These are phyloP conservation scores for Psylliodes chrysocephalus DNA, from an alignment of 2,888 invertebrate genomes.

Conservation along the genomic window DNA sequence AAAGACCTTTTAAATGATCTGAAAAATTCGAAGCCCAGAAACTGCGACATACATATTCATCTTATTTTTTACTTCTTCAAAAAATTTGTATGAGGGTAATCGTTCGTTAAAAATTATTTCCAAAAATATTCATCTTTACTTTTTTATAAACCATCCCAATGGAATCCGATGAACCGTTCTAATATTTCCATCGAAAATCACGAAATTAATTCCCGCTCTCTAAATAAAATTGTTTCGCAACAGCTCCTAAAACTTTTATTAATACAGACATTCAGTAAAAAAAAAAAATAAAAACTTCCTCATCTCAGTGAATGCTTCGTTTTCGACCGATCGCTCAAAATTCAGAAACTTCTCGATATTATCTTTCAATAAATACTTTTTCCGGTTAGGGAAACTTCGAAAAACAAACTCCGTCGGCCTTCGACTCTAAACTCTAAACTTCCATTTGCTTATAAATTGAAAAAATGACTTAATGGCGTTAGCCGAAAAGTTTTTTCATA, in stretches of 20 bases:
- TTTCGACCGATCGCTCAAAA: slow-evolving; percentile 18
- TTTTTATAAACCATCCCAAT: no score
- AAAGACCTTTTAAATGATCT: no score
- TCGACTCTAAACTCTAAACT: slow-evolving; percentile 40
- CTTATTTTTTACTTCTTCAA: no score
- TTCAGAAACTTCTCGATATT: slow-evolving; percentile 23
- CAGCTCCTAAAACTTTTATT: slow-evolving; percentile 7
- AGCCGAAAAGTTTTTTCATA: slow-evolving; percentile 30
- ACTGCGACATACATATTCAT: no score
- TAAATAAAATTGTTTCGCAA: neutral
- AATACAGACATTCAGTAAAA: slow-evolving; percentile 16
- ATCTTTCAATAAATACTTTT: slow-evolving; percentile 35
- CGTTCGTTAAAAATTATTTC: no score
- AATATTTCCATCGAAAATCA: no score
- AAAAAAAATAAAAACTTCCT: no score
- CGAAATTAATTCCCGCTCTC: neutral
- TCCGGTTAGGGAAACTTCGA: slow-evolving; percentile 22
- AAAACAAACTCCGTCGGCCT: slow-evolving; percentile 29
- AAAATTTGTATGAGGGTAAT: no score
- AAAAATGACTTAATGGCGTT: slow-evolving; percentile 35
- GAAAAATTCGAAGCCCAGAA: no score
- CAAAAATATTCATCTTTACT: no score
- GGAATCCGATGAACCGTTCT: no score
- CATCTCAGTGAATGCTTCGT: neutral
- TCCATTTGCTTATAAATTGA: slow-evolving; percentile 43